Evolutionary conservation across 2,797 vertebrate species (phyloP).

Genomic region (Rhinella marina): DNA sequence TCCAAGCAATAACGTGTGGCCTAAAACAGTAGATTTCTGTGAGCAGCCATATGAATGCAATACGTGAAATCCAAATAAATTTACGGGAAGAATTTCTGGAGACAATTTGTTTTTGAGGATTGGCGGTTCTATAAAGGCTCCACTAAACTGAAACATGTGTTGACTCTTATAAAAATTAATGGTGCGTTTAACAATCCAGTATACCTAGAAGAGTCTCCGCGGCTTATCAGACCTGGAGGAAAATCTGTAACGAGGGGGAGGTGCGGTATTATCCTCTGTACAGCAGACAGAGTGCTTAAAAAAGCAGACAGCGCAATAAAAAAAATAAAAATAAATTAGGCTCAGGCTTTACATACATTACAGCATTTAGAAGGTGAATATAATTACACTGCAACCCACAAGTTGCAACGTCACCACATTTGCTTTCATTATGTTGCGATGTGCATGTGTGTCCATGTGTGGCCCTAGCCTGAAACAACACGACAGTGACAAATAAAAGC

Average conservation of each 20-base stretch:
- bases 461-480: too few species aligned
- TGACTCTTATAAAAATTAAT: background rate
- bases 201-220: background rate
- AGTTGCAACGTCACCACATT: too few species aligned
- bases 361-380: too few species aligned
- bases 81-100: background rate
- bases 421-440: too few species aligned
- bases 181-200: background rate
- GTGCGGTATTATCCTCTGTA: background rate
- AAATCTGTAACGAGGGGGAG: background rate
- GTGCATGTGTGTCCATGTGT: too few species aligned
- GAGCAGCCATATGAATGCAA: background rate
- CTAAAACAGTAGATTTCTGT: background rate
- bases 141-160: background rate
- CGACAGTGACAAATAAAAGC: background rate
- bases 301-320: too few species aligned
- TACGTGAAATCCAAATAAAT: background rate
- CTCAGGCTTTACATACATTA: too few species aligned
- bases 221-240: background rate
- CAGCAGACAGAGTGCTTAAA: too few species aligned
- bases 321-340: too few species aligned
- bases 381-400: too few species aligned
- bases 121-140: background rate
- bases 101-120: conserved; percentile 9
- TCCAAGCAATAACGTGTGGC: background rate